Base-by-base conservation (phyloP, 2,888 invertebrate species). In the Idaea dimidiata region DNA sequence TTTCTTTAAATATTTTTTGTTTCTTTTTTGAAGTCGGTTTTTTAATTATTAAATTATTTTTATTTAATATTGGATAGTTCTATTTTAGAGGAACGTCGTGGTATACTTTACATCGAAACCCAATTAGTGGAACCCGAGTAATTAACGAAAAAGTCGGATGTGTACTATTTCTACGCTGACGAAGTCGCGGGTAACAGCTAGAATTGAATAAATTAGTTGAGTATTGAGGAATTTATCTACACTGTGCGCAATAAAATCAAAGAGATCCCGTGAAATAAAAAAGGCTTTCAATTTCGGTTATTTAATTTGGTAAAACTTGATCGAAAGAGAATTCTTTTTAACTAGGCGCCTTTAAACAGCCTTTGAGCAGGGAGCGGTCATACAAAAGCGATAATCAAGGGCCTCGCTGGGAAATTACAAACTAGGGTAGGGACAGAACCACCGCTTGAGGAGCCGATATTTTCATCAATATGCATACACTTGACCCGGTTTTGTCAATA, bases 311-410 rank as follows among this genome's bases (percentile, higher is more conserved):
- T 67, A 65, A 67, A 70, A 68, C 65, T 72, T 67, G 64, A 56
- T 71, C 65, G 65, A 65, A 69, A 63, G 70, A 72, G 77, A 77
- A 72, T 78, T 76, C 70, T 74, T 68, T 74, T 72, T 74, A 80
- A 77, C 74, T 76, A 76, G 73, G 73, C 74, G 75, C 80, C 80
- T 80, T 75, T 74, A 74, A 76, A 74, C 65, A 67, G 70, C 71
- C 70, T 79, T 77, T 76, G 75, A 74, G 73, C 71, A 24, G 24
- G 24, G 70, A 66, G 61, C 63, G 64, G 69, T 71, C 66, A 72
- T 72, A 74, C 73, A 77, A 75, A 80, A 77, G 73, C 71, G 69
- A 75, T 79, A 75, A 79, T 78, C 71, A 75, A 68, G 71, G 65
- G 72, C 68, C 66, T 74, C 63, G 69, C 72, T 74, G 67, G 65